Percentiles rank a stretch among this genome's conserved stretches.
Conservation (phyloP, 2,797 vertebrate species). For the Morus bassanus region DNA sequence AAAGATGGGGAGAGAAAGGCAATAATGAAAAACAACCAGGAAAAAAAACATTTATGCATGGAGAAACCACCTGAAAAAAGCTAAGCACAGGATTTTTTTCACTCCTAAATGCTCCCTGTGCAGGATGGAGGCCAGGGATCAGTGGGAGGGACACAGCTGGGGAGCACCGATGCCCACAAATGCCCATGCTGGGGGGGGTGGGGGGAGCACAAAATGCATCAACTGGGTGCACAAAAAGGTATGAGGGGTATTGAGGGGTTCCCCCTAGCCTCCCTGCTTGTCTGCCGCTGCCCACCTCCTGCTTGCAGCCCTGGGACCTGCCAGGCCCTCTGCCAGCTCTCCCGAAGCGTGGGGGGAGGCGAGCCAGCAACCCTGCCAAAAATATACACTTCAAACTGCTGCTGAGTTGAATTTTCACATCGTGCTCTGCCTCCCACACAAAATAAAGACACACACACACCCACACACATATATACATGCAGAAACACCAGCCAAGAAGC, state of each 20-base stretch:
- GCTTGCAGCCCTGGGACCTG: not conserved
- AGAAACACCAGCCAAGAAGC: not conserved
- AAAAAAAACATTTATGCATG: not conserved
- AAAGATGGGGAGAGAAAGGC: not conserved
- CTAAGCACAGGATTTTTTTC: no score
- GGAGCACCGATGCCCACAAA: rapidly evolving
- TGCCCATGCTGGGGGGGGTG: rapidly evolving
- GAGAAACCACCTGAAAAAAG: not conserved
- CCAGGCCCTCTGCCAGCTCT: not conserved
- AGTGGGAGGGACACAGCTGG: rapidly evolving
- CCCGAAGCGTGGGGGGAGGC: not conserved
- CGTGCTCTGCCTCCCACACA: not conserved
- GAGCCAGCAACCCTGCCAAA: not conserved
- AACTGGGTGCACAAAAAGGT: not conserved
- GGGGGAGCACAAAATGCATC: not conserved
- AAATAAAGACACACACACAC: not conserved
- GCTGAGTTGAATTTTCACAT: not conserved
- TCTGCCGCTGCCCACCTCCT: not conserved
- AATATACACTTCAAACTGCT: not conserved
- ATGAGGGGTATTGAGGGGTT: not conserved
- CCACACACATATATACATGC: rapidly evolving
- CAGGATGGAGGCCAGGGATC: rapidly evolving
- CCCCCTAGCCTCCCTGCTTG: not conserved
- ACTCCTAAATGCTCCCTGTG: not conserved
- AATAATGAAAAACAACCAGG: not conserved